phyloP scores from a whole-genome alignment of 23 tunicate genomes.

The Aplidium turbinatum region DNA sequence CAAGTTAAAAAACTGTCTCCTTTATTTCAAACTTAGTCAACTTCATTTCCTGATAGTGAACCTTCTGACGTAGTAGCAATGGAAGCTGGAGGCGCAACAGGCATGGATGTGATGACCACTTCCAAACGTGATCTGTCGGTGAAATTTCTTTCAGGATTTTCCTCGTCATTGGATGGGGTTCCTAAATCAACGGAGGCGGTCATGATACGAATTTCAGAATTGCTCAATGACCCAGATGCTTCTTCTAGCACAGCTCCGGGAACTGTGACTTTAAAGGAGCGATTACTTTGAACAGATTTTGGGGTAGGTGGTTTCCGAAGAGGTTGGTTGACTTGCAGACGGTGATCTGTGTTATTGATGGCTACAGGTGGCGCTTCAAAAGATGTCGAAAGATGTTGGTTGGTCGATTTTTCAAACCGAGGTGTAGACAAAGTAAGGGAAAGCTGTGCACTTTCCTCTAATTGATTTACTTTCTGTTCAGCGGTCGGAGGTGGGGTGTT shows the following conservation, averaged over 20 bases:
- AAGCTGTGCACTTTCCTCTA: neutral
- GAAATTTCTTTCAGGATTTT: neutral
- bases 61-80: slow-evolving; percentile 24
- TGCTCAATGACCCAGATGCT: neutral
- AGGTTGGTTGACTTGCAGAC: neutral
- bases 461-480: slow-evolving; percentile 6
- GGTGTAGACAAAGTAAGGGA: neutral
- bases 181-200: slow-evolving; percentile 33
- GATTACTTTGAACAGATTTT: slow-evolving; percentile 13
- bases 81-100: slow-evolving; percentile 45
- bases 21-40: too few relatives aligned
- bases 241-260: neutral
- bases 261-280: neutral
- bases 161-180: slow-evolving; percentile 26
- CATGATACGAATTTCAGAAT: slow-evolving; percentile 25
- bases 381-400: too few relatives aligned
- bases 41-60: too few relatives aligned
- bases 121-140: slow-evolving; percentile 44
- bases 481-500: slow-evolving; percentile 52
- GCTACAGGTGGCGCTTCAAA: too few relatives aligned
- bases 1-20: too few relatives aligned
- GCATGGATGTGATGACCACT: slow-evolving; percentile 49
- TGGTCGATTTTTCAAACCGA: neutral
- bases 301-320: neutral
- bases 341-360: too few relatives aligned